A percentile compares a stretch with the other conserved stretches of the same genome.
phyloP scores from a whole-genome alignment of 2,797 vertebrate genomes.

The Phataginus tetradactyla region DNA sequence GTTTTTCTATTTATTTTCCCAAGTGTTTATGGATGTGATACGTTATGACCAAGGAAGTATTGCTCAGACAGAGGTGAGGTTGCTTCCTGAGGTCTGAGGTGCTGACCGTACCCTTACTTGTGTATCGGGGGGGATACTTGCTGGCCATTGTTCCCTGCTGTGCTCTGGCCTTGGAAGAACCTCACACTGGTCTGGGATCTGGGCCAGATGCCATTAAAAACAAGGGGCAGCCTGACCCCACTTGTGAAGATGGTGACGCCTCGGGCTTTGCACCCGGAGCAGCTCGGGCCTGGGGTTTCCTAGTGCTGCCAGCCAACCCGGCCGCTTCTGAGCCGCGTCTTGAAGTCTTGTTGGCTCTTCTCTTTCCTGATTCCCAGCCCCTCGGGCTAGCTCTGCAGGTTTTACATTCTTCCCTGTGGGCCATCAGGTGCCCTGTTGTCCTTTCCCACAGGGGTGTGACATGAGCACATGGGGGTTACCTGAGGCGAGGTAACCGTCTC shows the following conservation, averaged over 20 bases:
- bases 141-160: not conserved
- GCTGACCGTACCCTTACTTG: not conserved
- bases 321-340: not conserved
- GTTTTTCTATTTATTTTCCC: not conserved
- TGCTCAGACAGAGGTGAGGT: not conserved
- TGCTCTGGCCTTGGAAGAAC: not conserved
- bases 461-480: not conserved
- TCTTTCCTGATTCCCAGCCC: not conserved
- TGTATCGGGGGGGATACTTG: not conserved
- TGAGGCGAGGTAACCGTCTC: not conserved
- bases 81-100: not conserved
- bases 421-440: not conserved
- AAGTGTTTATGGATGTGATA: not conserved
- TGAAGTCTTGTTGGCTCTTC: not conserved
- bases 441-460: not conserved
- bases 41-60: not conserved
- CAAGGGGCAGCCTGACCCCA: not conserved
- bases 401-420: not conserved
- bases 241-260: not conserved
- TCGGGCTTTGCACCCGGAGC: not conserved
- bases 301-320: not conserved
- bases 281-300: not conserved
- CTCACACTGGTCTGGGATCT: not conserved
- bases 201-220: not conserved
- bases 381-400: not conserved